Evolutionary conservation across 2,888 invertebrate genomes (phyloP).

Genomic region (Hymenopus coronatus): DNA sequence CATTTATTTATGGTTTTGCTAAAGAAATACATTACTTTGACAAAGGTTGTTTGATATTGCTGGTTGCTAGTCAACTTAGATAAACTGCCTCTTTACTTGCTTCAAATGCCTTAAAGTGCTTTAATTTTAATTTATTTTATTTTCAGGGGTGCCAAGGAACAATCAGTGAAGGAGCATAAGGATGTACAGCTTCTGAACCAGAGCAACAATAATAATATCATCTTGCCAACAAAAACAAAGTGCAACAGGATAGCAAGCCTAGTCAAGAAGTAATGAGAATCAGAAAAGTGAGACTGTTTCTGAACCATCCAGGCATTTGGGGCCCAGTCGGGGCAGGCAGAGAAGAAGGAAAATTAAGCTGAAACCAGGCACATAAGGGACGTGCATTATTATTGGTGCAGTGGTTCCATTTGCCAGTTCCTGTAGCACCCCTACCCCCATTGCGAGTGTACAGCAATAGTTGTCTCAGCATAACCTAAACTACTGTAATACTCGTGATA

Average conservation of each 20-base stretch:
- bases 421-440: background rate
- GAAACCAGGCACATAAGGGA: background rate
- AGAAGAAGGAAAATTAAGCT: background rate
- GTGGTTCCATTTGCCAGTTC: background rate
- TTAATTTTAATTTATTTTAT: background rate
- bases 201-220: constrained; percentile 44
- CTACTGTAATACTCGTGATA: background rate
- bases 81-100: too few relatives aligned
- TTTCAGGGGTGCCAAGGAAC: constrained; percentile 52
- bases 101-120: too few relatives aligned
- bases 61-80: too few relatives aligned
- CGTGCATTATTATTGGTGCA: background rate
- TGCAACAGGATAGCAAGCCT: constrained; percentile 50
- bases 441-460: background rate
- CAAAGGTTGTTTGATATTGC: too few relatives aligned
- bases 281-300: background rate
- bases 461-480: background rate
- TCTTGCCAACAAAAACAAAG: constrained; percentile 48
- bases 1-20: too few relatives aligned
- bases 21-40: too few relatives aligned
- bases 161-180: constrained; percentile 48
- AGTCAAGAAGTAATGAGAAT: constrained; percentile 47
- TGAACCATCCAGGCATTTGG: background rate
- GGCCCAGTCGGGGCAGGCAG: background rate
- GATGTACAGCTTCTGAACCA: constrained; percentile 39